Base-by-base conservation (phyloP, 2,888 invertebrate species). In the Mactromeris polynyma region DNA sequence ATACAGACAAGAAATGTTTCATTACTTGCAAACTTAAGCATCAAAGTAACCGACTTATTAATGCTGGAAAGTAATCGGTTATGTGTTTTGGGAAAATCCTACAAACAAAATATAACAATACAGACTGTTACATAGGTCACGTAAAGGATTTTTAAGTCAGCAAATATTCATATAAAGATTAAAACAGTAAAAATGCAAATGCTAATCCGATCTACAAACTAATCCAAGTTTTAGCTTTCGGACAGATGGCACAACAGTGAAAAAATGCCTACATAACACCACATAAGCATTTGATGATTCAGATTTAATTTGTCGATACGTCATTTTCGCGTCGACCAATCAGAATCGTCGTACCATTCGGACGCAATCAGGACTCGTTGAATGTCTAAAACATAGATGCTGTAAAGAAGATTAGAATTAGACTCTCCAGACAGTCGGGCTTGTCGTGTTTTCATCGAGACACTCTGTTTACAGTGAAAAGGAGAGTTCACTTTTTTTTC, bases 101-200 rank as follows among this genome's bases (percentile, higher is more conserved):
- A 64, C 17, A 46, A 26, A 64, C 14, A 19, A 58, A 58, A 58
- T 19, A 58, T 58, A 46, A 46, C 19, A 21, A 21, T n/a, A 2
- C 58, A 64, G 58, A 7, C 58, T 64, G 58, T 64, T 26, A 26
- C 58, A 64, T 11, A 64, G 19, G 19, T 19, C 14, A 51, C 11
- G 11, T 51, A 19, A 21, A 26, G 11, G 26, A 26, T 64, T 64
- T n/a, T 64, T 64, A 26, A n/a, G 26, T 26, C 7, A 26, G 58
- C 9, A 26, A 11, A 26, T 64, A 64, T 26, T 26, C 6, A 58
- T 26, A 58, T 26, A 26, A 21, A n/a, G 58, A 64, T 64, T 26
- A 64, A 64, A 64, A 26, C 58, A 26, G 26, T 64, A 64, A 73
- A 73, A 73, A 73, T 33, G 14, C 73, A 73, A 73, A 69, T 33